Evolutionary conservation across 2,888 invertebrate species (phyloP).

Genomic region (Ectobius pallidus): DNA sequence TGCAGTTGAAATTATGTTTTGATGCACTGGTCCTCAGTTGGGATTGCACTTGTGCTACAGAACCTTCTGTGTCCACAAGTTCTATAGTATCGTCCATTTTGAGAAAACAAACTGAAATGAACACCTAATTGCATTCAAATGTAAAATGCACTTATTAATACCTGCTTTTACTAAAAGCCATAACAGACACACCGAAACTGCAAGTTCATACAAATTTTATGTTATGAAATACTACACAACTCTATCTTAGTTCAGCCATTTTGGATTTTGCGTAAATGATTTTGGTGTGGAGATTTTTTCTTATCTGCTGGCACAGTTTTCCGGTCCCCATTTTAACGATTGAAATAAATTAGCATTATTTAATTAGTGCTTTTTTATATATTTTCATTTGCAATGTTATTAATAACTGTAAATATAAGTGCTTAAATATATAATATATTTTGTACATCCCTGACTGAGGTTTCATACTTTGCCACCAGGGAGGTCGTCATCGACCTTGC

Average conservation of each 20-base stretch:
- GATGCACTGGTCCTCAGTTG: constrained; percentile 36
- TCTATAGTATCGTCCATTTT: constrained; percentile 41
- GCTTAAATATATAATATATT: no score
- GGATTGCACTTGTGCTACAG: constrained; percentile 41
- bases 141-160: constrained; percentile 1
- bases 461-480: no score
- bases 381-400: no score
- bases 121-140: neutral
- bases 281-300: neutral
- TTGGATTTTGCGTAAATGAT: constrained; percentile 37
- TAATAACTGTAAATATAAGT: no score
- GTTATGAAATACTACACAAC: constrained; percentile 21
- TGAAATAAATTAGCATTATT: no score
- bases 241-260: constrained; percentile 35
- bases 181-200: constrained; percentile 4
- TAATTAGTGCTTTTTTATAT: no score
- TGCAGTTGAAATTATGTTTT: constrained; percentile 38
- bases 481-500: no score
- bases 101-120: neutral
- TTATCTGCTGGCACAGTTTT: no score
- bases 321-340: no score
- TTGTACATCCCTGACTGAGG: no score
- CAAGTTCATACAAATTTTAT: neutral
- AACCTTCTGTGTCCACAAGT: constrained; percentile 40
- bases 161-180: neutral